A percentile compares a stretch with the other conserved stretches of the same genome.
Evolutionary conservation across 1,140 invertebrate genomes (phyloP).

Genomic region (Caenorhabditis briggsae): DNA sequence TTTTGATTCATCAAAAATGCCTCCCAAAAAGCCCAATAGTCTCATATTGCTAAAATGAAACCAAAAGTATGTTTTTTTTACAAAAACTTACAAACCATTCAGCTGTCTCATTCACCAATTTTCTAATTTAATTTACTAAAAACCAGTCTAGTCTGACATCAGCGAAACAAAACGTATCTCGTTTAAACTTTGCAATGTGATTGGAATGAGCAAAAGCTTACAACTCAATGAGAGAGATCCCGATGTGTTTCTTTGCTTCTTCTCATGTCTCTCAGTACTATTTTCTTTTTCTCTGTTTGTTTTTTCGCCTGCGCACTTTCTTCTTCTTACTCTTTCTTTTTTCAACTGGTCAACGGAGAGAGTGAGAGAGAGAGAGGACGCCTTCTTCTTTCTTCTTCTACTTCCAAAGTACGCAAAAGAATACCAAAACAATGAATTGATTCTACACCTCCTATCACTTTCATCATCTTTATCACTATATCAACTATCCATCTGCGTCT

Average conservation of each 20-base stretch:
- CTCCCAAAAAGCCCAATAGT: too few species aligned
- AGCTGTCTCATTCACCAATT: too few species aligned
- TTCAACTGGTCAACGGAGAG: constrained; percentile 7
- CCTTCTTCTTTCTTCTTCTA: neutral
- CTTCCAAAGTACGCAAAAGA: neutral
- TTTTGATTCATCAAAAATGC: too few species aligned
- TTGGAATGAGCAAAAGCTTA: constrained; percentile 10
- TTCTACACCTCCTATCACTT: neutral
- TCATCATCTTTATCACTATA: neutral
- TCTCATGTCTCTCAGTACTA: neutral
- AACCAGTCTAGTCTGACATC: too few species aligned
- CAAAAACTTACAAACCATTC: too few species aligned
- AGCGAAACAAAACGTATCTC: neutral
- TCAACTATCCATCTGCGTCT: neutral
- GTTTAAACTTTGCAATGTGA: neutral
- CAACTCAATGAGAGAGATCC: neutral
- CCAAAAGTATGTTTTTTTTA: too few species aligned
- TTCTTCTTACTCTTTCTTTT: neutral
- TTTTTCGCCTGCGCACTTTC: neutral
- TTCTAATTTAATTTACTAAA: too few species aligned
- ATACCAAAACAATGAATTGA: constrained; percentile 19
- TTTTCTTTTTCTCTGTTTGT: constrained; percentile 6
- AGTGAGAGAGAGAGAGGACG: neutral
- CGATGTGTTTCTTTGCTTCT: neutral
- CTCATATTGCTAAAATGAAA: too few species aligned